Conservation (phyloP, 2,797 vertebrate genomes). For the Morelia viridis region DNA sequence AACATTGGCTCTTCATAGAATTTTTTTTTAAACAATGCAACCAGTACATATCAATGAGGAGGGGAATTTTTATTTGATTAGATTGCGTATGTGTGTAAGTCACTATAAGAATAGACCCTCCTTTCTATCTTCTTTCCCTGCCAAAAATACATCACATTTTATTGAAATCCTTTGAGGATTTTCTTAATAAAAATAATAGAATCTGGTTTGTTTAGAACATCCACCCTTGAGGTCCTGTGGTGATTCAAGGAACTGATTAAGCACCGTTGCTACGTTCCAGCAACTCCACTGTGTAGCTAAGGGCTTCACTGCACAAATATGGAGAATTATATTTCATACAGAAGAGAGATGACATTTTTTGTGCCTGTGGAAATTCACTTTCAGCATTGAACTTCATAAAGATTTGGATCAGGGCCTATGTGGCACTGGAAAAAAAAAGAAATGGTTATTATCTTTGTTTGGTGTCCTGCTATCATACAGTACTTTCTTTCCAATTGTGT, state of each 20-base stretch:
- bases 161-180: conserved; percentile 31
- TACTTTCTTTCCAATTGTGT: not conserved
- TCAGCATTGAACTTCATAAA: not conserved
- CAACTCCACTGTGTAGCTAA: not conserved
- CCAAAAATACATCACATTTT: conserved; percentile 30
- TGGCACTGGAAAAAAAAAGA: no score
- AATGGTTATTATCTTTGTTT: not conserved
- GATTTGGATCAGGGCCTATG: no score
- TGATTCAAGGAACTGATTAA: conserved; percentile 5
- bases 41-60: not conserved
- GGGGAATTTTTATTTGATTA: not conserved
- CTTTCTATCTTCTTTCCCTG: conserved; percentile 18
- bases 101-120: not conserved
- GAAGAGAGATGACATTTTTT: not conserved
- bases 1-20: not conserved
- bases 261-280: not conserved
- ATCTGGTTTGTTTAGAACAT: conserved; percentile 32
- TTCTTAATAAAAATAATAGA: conserved; percentile 41
- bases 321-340: no score
- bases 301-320: not conserved
- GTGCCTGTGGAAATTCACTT: not conserved
- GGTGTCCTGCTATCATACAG: not conserved
- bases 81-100: not conserved
- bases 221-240: conserved; percentile 17
- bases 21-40: not conserved